Percentiles rank a stretch among this genome's conserved stretches.
Evolutionary conservation across 1,140 invertebrate species (phyloP).

Genomic region (Euwallacea fornicatus): DNA sequence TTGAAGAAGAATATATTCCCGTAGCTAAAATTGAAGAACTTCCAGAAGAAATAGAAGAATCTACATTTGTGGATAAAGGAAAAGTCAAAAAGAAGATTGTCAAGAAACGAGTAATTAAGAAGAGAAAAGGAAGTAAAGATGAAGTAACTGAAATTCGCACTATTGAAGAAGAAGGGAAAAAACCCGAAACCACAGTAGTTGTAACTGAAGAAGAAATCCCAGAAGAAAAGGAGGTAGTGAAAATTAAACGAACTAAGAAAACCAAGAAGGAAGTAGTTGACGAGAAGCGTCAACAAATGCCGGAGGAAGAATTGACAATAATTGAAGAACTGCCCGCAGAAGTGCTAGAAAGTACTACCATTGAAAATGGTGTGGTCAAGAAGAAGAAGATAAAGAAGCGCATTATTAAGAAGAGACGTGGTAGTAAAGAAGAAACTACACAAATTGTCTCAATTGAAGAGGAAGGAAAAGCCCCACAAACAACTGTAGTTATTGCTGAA

Average conservation of each 20-base stretch:
- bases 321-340: conserved; percentile 47
- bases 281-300: conserved; percentile 40
- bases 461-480: conserved; percentile 46
- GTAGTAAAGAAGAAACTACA: conserved; percentile 45
- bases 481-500: conserved; percentile 45
- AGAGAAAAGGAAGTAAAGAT: conserved; percentile 53
- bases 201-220: conserved; percentile 40
- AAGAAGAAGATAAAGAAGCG: conserved; percentile 48
- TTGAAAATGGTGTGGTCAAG: conserved; percentile 42
- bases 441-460: conserved; percentile 52
- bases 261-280: conserved; percentile 48
- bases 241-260: conserved; percentile 51
- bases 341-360: conserved; percentile 46
- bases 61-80: conserved; percentile 50
- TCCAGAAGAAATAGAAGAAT: conserved; percentile 52
- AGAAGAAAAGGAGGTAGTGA: conserved; percentile 45
- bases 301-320: conserved; percentile 45
- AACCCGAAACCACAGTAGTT: conserved; percentile 47
- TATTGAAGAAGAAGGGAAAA: conserved; percentile 53
- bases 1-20: conserved; percentile 41
- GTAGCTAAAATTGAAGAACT: conserved; percentile 47
- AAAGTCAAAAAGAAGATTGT: conserved; percentile 45
- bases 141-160: conserved; percentile 56
- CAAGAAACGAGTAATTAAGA: conserved; percentile 53
- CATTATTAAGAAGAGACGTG: conserved; percentile 47